These are phyloP conservation scores for Mustela nigripes DNA, from an alignment of 2,113 vertebrate species.

Conservation along the genomic window DNA sequence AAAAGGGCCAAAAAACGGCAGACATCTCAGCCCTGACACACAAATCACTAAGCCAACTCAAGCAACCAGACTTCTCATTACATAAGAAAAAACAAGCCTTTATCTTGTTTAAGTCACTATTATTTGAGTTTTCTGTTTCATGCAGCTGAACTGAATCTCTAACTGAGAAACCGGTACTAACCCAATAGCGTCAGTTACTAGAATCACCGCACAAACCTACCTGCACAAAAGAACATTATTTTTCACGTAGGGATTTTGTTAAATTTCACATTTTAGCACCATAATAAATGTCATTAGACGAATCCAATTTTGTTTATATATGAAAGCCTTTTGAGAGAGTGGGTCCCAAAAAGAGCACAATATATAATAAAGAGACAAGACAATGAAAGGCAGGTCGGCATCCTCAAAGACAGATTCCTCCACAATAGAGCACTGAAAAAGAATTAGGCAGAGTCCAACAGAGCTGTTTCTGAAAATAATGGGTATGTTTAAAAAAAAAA, in stretches of 20 bases:
- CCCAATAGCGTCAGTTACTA: neutral
- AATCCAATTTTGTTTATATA: conserved; percentile 15
- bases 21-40: neutral
- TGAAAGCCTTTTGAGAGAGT: conserved; percentile 15
- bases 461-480: conserved; percentile 65
- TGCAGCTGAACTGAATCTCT: neutral
- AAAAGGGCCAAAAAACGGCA: neutral
- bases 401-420: conserved; percentile 6
- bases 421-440: neutral
- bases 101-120: neutral
- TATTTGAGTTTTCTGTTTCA: neutral
- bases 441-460: conserved; percentile 14
- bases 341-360: neutral
- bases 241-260: conserved; percentile 24
- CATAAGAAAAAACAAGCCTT: neutral
- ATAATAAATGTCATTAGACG: conserved; percentile 44
- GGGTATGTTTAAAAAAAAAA: neutral
- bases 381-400: neutral
- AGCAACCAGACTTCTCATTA: neutral
- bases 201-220: neutral
- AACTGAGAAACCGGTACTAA: neutral
- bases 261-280: conserved; percentile 44
- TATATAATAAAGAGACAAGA: neutral
- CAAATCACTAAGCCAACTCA: neutral
- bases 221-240: conserved; percentile 17